Base-by-base conservation (phyloP, 2,797 vertebrate species). In the Sebastes melanostomus region DNA sequence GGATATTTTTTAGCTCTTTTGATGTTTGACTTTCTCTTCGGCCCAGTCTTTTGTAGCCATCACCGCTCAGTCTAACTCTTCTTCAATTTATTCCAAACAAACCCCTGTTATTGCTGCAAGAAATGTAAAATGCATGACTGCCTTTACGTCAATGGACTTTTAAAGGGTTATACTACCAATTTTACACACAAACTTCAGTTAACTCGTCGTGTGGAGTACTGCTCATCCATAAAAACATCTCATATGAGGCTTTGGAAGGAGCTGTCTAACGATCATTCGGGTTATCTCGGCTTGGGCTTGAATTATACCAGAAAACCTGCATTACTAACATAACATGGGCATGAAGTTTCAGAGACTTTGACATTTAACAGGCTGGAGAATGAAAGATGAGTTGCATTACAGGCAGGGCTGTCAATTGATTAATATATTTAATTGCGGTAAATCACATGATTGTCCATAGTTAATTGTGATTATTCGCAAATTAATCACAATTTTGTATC, bases 91-190 rank as follows among this genome's bases (percentile, higher is more conserved):
- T 63, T 66, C 6, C 10, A 61, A 63, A 66, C 46, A 82, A 29
- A 12, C 10, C n/a, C 3, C n/a, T 38, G 55, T 74, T 67, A 58
- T 68, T 56, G 18, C 74, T 58, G 34, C 59, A 46, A 24, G 63
- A 66, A 66, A 80, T 70, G 25, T 36, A 78, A 75, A 78, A 82
- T 50, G 34, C 46, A 75, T 54, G 50, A 63, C 38, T 80, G 56
- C 7, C 5, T 61, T 60, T 14, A 58, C 4, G 1, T 69, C 32
- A 32, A 1, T 59, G 12, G 42, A 66, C 54, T 65, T 66, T 63
- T 66, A 71, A 68, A 54, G 14, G 20, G 12, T 18, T 38, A 20
- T 8, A 34, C 10, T 12, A 54, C 22, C 20, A 30, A 36, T 66
- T 77, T 56, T 22, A 62, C 6, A 38, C 4, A 2, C 16, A 3